Evolutionary conservation across 2,113 vertebrate species (phyloP), one percentile per base, ranked within the genome.

Genomic region (Megaptera novaeangliae): DNA sequence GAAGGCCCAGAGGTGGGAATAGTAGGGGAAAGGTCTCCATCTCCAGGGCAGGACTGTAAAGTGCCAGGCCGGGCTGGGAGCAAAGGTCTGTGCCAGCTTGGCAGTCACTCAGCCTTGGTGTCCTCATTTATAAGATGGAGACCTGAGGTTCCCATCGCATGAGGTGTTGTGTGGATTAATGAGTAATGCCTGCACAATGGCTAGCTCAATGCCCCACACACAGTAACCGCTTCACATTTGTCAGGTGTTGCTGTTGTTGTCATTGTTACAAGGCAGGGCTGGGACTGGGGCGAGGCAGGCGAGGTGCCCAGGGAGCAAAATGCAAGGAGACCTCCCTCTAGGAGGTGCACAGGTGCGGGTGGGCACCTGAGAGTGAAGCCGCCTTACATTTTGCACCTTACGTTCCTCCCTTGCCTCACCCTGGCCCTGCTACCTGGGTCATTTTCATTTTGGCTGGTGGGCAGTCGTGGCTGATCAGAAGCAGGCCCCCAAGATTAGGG

Each of bases 401-500:
- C 0, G 1, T 1, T 0, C 7, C n/a, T 31, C 31, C 0, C 20
- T 52, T 1, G 23, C 68, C 52, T 25, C 8, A 0, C 20, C n/a
- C 89, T 39, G 34, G 31, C 29, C 34, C 87, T 61, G 90, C 29
- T 17, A 6, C 27, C 83, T 6, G 55, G 55, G 44, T 23, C 34
- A 44, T 23, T 46, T 82, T n/a, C 6, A 8, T 59, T 31, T 49
- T 49, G 27, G 59, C 27, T 75, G 49, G 34, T 61, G 8, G 52
- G 64, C 49, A 34, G 31, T 59, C 0, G 0, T 18, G 41, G 55
- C 41, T 36, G 72, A 39, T 18, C 52, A 82, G n/a, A 74, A 31
- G 41, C 17, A 8, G n/a, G 20, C 3, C 25, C 44, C 20, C 17
- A 4, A 39, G 49, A 25, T 63, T 34, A 0, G 0, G 31, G 36